Percentiles rank a stretch among this genome's conserved stretches.
These are phyloP conservation scores for Dolichopus griseipennis DNA, from an alignment of 2,888 invertebrate genomes.

Conservation along the genomic window DNA sequence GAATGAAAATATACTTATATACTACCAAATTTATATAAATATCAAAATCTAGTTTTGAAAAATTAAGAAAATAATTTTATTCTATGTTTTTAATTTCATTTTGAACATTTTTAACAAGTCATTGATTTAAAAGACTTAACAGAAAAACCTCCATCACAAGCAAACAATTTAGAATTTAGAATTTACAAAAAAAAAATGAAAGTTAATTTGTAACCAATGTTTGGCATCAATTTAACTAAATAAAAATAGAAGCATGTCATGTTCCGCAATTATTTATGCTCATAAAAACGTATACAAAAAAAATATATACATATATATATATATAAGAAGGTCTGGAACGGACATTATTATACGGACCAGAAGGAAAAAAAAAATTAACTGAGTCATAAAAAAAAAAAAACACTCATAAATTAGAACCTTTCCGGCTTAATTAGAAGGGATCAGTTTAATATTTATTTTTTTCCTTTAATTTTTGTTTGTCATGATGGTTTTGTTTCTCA, in stretches of 20 bases:
- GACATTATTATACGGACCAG: background rate
- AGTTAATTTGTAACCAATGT: slow-evolving; percentile 6
- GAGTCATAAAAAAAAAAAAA: background rate
- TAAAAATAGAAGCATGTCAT: slow-evolving; percentile 2
- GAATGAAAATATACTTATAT: too few relatives aligned
- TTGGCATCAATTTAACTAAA: slow-evolving; percentile 1
- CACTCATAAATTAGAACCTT: slow-evolving; percentile 10
- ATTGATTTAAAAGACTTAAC: too few relatives aligned
- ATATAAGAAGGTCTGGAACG: background rate
- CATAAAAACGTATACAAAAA: background rate
- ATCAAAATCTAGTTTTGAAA: too few relatives aligned
- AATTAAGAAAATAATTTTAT: too few relatives aligned
- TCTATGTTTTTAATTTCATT: too few relatives aligned
- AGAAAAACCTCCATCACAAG: too few relatives aligned
- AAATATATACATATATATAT: too few relatives aligned
- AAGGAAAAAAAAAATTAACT: background rate
- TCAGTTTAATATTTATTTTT: background rate
- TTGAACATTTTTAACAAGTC: too few relatives aligned
- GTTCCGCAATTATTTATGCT: slow-evolving; percentile 7
- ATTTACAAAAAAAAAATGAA: background rate
- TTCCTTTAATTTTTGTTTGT: slow-evolving; percentile 1
- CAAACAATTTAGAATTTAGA: background rate
- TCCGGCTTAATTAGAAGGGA: slow-evolving; percentile 9
- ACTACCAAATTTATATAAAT: too few relatives aligned
- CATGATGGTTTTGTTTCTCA: background rate